A percentile compares a stretch with the other conserved stretches of the same genome.
Evolutionary conservation across 2,888 invertebrate genomes (phyloP).

Genomic region (Eupithecia inturbata): DNA sequence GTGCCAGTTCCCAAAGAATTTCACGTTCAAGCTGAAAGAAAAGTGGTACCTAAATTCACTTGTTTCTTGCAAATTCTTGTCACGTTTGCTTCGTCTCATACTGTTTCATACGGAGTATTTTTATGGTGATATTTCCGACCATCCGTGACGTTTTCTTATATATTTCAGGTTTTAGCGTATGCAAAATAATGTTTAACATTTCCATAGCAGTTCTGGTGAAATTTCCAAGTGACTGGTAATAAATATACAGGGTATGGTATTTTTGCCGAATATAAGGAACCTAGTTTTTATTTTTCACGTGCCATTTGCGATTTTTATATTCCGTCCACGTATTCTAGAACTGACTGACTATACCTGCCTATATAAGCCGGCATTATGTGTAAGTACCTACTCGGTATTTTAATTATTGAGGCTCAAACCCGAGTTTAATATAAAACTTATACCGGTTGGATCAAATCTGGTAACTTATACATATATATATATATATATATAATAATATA

Average conservation of each 20-base stretch:
- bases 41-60: not conserved
- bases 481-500: too few species aligned
- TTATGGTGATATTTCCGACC: slow-evolving; percentile 2
- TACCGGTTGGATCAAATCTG: too few species aligned
- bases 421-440: too few species aligned
- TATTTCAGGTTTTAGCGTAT: slow-evolving; percentile 6
- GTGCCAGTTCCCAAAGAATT: not conserved
- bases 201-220: not conserved
- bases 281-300: not conserved
- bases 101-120: not conserved
- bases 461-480: too few species aligned
- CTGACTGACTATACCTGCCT: not conserved
- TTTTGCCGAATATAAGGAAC: not conserved
- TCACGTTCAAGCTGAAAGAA: not conserved
- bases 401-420: too few species aligned
- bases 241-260: not conserved
- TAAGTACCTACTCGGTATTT: too few species aligned
- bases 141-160: not conserved
- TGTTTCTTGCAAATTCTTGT: not conserved
- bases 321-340: not conserved
- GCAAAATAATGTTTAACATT: slow-evolving; percentile 5
- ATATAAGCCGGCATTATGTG: too few species aligned
- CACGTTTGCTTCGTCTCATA: not conserved
- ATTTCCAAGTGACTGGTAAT: slow-evolving; percentile 6
- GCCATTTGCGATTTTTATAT: not conserved